These are phyloP conservation scores for Hestina assimilis DNA, from an alignment of 1,140 invertebrate genomes.

Conservation along the genomic window DNA sequence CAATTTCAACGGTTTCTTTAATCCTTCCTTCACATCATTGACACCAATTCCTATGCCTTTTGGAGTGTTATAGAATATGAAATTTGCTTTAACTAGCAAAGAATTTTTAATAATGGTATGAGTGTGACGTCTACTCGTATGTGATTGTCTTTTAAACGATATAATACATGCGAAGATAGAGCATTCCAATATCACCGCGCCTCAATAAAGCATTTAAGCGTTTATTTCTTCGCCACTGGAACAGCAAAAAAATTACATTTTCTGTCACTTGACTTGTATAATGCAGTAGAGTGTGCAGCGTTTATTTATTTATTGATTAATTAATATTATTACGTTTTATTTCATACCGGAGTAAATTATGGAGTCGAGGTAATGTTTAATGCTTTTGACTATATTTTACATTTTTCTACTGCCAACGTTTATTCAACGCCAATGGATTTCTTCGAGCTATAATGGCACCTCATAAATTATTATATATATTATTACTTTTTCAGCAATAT, in stretches of 20 bases:
- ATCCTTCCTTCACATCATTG: slow-evolving; percentile 49
- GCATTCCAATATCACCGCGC: too few relatives aligned
- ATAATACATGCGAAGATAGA: slow-evolving; percentile 1
- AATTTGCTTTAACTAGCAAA: slow-evolving; percentile 58
- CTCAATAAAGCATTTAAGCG: too few relatives aligned
- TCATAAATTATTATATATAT: slow-evolving; percentile 51
- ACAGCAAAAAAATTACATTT: too few relatives aligned
- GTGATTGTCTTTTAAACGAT: slow-evolving; percentile 18
- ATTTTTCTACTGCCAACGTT: slow-evolving; percentile 34
- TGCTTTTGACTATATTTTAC: slow-evolving; percentile 32
- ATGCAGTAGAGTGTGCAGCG: too few relatives aligned
- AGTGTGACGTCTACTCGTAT: slow-evolving; percentile 14
- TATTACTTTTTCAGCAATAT: slow-evolving; percentile 45
- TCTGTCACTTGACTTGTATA: too few relatives aligned
- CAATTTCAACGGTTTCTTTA: slow-evolving; percentile 46
- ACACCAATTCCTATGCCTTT: slow-evolving; percentile 59
- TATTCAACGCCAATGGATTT: slow-evolving; percentile 40
- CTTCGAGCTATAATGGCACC: slow-evolving; percentile 42
- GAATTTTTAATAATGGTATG: slow-evolving; percentile 59
- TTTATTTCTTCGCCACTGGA: too few relatives aligned
- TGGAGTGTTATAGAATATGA: slow-evolving; percentile 58
- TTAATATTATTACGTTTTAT: too few relatives aligned
- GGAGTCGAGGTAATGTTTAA: too few relatives aligned
- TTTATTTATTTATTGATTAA: too few relatives aligned
- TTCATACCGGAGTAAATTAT: too few relatives aligned